Evolutionary conservation across 2,113 vertebrate genomes (phyloP).

Genomic region (Strigops habroptila): DNA sequence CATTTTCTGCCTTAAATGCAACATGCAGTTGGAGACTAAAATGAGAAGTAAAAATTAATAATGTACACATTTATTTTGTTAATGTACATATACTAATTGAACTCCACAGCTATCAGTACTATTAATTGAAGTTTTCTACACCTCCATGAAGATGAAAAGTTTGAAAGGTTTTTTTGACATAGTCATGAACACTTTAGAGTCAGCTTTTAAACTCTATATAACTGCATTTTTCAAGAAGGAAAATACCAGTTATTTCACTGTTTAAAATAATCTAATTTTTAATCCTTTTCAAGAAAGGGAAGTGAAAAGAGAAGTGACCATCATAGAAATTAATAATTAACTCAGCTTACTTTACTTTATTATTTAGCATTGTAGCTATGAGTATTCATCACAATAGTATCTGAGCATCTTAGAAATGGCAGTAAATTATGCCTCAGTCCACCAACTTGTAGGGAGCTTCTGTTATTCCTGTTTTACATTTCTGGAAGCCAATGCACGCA

Average conservation of each 20-base stretch:
- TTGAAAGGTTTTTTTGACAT: background rate
- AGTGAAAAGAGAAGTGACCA: background rate
- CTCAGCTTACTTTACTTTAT: background rate
- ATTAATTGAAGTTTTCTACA: background rate
- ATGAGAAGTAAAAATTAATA: background rate
- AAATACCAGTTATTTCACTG: background rate
- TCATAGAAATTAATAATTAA: background rate
- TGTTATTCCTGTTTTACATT: background rate
- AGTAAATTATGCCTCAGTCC: background rate
- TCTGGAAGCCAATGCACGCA: background rate
- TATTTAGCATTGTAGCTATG: background rate
- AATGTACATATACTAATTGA: background rate
- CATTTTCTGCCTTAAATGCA: background rate
- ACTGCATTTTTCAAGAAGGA: background rate
- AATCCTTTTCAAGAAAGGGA: background rate
- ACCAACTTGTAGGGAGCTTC: background rate
- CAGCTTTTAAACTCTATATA: background rate
- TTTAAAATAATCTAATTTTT: background rate
- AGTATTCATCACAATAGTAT: background rate
- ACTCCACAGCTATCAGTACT: background rate
- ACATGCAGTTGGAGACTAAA: background rate
- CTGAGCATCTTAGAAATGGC: background rate
- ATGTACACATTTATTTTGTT: fast-evolving
- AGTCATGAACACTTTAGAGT: fast-evolving
- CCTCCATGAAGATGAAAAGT: background rate